Base-by-base conservation (phyloP, 2,797 vertebrate genomes). In the Coluber constrictor region DNA sequence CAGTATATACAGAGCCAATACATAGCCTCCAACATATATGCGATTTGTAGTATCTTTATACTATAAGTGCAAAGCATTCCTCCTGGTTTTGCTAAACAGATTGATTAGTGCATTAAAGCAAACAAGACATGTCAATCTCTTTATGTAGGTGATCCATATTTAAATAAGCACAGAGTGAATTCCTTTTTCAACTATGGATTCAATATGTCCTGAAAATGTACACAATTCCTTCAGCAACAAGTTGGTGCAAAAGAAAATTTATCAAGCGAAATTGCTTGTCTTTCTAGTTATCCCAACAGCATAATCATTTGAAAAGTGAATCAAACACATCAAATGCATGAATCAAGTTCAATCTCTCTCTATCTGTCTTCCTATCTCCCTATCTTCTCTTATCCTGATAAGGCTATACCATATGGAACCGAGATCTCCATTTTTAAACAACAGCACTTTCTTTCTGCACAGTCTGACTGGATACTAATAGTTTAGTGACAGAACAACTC, bases 391-490 rank as follows among this genome's bases (percentile, higher is more conserved):
- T 43, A 11, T 91, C 55, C 93, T 66, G 43, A 55, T 60, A 57
- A 23, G 55, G 83, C 47, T 18, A 63, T 86, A 32, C n/a, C 20
- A 27, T 79, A 93, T 59, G 87, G 32, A 86, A 91, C 63, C 90
- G 86, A 91, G 63, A 89, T 27, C 54, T 51, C 12, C 32, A 57
- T 66, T 91, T 89, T 74, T 61, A 93, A 89, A 91, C 70, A 91
- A 89, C 87, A 91, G 91, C 90, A 86, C 20, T 91, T 79, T 27
- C 47, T 93, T 57, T 74, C 91, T 61, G 47, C 32, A 70, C 61
- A 88, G 66, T 29, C 55, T 93, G 93, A 90, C 25, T 27, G 91
- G 37, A 95, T 29, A 47, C 88, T 1, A 83, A 86, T 74, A 86
- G 1, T 18, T 20, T 90, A 90, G 70, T 43, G 83, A 91, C 43